A percentile compares a stretch with the other conserved stretches of the same genome.
Conservation (phyloP, 2,113 vertebrate species). For the Leucopsar rothschildi region DNA sequence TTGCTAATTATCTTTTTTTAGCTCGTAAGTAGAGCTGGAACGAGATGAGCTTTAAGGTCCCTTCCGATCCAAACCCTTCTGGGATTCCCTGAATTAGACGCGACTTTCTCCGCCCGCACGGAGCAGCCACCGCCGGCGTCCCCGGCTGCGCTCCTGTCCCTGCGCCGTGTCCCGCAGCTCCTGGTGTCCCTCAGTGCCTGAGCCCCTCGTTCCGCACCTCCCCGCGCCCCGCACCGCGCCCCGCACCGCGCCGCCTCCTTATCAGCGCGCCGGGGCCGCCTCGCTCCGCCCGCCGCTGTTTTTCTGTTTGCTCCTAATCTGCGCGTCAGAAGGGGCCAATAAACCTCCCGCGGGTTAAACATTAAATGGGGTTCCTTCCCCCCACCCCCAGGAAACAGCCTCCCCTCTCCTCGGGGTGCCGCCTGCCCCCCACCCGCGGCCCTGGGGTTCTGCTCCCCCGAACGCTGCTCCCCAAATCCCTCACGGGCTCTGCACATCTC, state of each 20-base stretch:
- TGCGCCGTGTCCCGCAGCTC: background rate
- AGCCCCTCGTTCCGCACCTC: background rate
- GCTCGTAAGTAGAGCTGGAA: background rate
- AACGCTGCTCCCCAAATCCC: background rate
- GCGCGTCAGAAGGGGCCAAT: constrained; percentile 30
- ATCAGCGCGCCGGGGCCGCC: background rate
- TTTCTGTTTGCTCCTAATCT: constrained; percentile 39
- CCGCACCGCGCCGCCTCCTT: background rate
- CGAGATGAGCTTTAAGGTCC: background rate
- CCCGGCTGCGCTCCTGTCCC: background rate
- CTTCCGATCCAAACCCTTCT: no score
- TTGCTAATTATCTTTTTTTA: background rate
- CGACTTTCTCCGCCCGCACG: background rate
- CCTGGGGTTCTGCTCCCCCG: background rate
- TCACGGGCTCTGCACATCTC: accelerated
- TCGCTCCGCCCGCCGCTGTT: constrained; percentile 5
- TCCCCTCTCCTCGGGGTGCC: background rate
- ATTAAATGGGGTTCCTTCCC: constrained; percentile 12
- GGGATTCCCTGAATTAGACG: background rate
- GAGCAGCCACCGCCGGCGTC: background rate
- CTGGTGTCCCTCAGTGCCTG: accelerated
- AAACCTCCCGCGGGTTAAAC: constrained; percentile 45
- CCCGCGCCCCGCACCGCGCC: background rate
- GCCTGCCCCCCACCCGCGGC: background rate
- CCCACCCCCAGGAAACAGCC: background rate